phyloP scores from a whole-genome alignment of 2,797 vertebrate genomes.

The Onychomys arenicola region DNA sequence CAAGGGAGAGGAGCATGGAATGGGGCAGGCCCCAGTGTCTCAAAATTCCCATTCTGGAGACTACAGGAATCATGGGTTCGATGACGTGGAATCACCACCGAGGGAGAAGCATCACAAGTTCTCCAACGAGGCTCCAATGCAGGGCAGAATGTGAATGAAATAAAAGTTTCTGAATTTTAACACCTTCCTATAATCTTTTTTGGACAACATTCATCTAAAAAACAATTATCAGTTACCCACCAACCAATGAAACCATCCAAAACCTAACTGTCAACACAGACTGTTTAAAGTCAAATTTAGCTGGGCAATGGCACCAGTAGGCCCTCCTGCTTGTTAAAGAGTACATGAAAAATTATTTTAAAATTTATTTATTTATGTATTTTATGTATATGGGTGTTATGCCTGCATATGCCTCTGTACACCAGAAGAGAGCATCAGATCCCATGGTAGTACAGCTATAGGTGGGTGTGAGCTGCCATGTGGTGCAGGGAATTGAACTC shows the following conservation, averaged over 20 bases:
- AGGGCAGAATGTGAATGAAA: neutral
- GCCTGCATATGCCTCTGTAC: no score
- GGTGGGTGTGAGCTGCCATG: no score
- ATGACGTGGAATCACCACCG: neutral
- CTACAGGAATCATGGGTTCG: neutral
- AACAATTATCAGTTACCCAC: conserved; percentile 10
- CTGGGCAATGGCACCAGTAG: no score
- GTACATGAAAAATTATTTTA: no score
- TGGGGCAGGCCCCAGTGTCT: rapidly evolving
- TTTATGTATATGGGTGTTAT: no score
- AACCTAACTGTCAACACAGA: neutral
- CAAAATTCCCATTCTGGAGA: neutral
- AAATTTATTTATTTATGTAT: no score
- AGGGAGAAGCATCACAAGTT: neutral
- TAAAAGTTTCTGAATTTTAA: conserved; percentile 30
- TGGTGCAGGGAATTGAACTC: no score
- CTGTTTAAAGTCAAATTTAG: neutral
- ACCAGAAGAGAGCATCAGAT: no score
- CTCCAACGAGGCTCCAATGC: neutral
- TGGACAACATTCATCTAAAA: conserved; percentile 39
- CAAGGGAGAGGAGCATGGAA: neutral
- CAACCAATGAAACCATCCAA: conserved; percentile 18
- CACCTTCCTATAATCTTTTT: conserved; percentile 23
- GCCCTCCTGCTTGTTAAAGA: no score
- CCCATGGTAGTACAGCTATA: no score